These are phyloP conservation scores for Neosilurus hyrtlii DNA, from an alignment of 2,797 vertebrate genomes.

Conservation along the genomic window DNA sequence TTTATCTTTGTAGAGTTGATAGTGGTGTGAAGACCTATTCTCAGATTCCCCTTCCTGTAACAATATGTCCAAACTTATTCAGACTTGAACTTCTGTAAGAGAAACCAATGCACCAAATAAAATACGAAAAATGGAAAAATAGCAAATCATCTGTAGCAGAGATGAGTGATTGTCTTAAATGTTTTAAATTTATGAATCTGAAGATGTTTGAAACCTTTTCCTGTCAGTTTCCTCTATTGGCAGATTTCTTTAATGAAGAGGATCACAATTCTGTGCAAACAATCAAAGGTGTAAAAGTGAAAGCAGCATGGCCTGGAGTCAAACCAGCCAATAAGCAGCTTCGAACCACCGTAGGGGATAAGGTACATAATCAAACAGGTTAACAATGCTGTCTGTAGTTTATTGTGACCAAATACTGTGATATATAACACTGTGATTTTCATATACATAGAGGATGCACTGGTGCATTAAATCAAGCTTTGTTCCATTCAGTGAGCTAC, in stretches of 20 bases:
- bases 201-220: conserved; percentile 36
- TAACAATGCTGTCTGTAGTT: neutral
- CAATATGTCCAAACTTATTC: neutral
- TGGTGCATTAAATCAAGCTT: neutral
- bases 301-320: conserved; percentile 80
- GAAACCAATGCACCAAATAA: neutral
- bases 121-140: neutral
- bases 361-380: conserved; percentile 72
- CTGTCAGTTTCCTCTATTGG: conserved; percentile 83
- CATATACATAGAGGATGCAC: neutral
- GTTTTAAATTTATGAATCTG: neutral
- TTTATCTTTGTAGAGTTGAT: neutral
- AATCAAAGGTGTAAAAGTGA: conserved; percentile 78
- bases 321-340: conserved; percentile 89
- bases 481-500: neutral
- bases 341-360: conserved; percentile 87
- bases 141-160: too few relatives aligned
- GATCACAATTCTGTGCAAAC: conserved; percentile 53
- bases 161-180: neutral
- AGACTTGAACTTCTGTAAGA: neutral
- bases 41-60: neutral
- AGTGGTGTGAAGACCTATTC: neutral
- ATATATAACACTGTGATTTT: neutral
- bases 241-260: conserved; percentile 86
- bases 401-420: neutral